Percentiles rank a stretch among this genome's conserved stretches.
Evolutionary conservation across 2,888 invertebrate species (phyloP).

Genomic region (Rhodophaea formosa): DNA sequence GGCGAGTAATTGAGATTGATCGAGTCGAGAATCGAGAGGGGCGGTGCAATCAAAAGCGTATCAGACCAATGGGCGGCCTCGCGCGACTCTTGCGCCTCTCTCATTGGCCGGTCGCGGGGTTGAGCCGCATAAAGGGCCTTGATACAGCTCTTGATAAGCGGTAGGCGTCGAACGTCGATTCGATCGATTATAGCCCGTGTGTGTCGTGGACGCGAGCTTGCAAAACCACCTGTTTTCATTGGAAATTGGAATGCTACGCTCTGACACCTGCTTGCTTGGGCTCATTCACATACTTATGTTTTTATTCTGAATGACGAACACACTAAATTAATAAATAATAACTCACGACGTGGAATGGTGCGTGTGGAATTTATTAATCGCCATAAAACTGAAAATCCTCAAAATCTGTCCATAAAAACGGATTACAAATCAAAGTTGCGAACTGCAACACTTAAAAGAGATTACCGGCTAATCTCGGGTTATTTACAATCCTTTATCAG

Average conservation of each 20-base stretch:
- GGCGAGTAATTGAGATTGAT: conserved; percentile 76
- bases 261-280: too few species aligned
- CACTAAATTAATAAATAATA: not conserved
- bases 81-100: conserved; percentile 45
- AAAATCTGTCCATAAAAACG: conserved; percentile 56
- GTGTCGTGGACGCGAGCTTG: conserved; percentile 34
- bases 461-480: conserved; percentile 66
- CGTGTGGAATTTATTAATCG: conserved; percentile 34
- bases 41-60: conserved; percentile 79
- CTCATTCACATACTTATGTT: too few species aligned
- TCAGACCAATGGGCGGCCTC: conserved; percentile 68
- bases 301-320: not conserved
- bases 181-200: conserved; percentile 70
- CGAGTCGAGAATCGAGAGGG: conserved; percentile 72
- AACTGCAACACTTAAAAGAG: conserved; percentile 59
- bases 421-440: conserved; percentile 60
- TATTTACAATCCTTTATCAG: conserved; percentile 77
- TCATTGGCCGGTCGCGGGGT: conserved; percentile 68
- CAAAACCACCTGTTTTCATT: conserved; percentile 28
- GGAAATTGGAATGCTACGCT: not conserved
- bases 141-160: conserved; percentile 76
- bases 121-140: conserved; percentile 70
- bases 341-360: conserved; percentile 17
- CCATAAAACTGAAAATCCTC: conserved; percentile 30
- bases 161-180: conserved; percentile 71